Base-by-base conservation (phyloP, 2,113 vertebrate genomes). In the Pangasianodon hypophthalmus region DNA sequence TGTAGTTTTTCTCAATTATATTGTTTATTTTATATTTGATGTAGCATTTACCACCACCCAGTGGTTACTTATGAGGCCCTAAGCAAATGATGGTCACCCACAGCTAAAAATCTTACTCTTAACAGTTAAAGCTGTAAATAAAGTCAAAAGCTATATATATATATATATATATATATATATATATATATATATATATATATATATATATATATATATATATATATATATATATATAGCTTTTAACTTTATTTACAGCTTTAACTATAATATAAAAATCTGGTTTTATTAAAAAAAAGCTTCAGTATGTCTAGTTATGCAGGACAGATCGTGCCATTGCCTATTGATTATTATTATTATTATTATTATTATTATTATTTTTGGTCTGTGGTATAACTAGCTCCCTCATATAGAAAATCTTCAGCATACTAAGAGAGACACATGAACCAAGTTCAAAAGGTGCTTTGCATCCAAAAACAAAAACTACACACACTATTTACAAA, bases 21-120 rank as follows among this genome's bases (percentile, higher is more conserved):
- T 75, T 60, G 52, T 80, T 64, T 80, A 37, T 37, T 37, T 13
- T 54, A 13, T 52, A n/a, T 46, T 64, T 67, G 69, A 29, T 67
- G 5, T 41, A 56, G 80, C 21, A 54, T 83, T 37, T 67, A 87
- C 75, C 86, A 86, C 84, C 89, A 87, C 85, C 73, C 37, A 71
- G 89, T 90, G 85, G 85, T 46, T 56, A 50, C 24, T 86, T 29
- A 60, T 32, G 44, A 26, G 1, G 19, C 41, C 9, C 21, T 13
- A 4, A 2, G 9, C 52, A 21, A 16, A 8, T 21, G 13, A 3
- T 32, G 50, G 13, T 32, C 48, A 21, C 29, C 32, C 3, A 24
- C 6, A 18, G 69, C 18, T 11, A 10, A 69, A 37, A 71, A 75
- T 8, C 5, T 48, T 79, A 1, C 14, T n/a, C 14, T n/a, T n/a